phyloP scores from a whole-genome alignment of 2,888 invertebrate genomes.

The Buathra laborator region DNA sequence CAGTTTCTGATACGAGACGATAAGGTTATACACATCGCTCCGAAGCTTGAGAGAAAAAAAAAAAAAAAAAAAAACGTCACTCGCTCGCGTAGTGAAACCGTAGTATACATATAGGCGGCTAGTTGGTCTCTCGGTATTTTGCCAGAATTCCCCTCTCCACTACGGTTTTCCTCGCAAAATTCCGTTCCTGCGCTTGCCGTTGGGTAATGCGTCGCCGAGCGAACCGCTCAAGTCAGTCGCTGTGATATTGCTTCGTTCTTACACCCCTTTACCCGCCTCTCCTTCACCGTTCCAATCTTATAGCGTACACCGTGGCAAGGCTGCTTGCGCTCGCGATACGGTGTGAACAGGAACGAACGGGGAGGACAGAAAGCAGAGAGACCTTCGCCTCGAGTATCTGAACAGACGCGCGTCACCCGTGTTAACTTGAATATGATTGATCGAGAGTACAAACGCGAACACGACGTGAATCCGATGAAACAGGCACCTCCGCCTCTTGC shows the following conservation, averaged over 20 bases:
- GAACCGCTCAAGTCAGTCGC: constrained; percentile 44
- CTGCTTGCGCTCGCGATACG: background rate
- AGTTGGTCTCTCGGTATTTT: constrained; percentile 8
- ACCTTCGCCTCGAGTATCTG: constrained; percentile 45
- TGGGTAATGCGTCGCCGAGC: constrained; percentile 14
- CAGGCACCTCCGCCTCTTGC: constrained; percentile 62
- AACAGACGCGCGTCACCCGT: constrained; percentile 39
- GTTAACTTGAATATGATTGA: constrained; percentile 82
- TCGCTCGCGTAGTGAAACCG: background rate
- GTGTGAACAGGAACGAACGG: constrained; percentile 14
- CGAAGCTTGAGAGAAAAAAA: background rate
- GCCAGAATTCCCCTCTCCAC: background rate
- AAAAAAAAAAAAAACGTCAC: background rate
- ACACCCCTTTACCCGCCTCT: constrained; percentile 11
- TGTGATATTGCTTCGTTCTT: constrained; percentile 50
- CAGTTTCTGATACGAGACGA: background rate
- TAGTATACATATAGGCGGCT: background rate
- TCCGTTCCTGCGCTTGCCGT: background rate
- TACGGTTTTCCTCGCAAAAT: background rate
- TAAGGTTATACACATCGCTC: background rate
- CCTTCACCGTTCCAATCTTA: constrained; percentile 13
- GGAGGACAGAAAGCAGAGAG: background rate
- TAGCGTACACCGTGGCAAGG: background rate
- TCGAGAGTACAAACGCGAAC: constrained; percentile 76
- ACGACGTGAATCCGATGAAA: constrained; percentile 76